Evolutionary conservation across 1,140 invertebrate species (phyloP), one percentile per base, ranked within the genome.

Genomic region (Ephestia elutella): DNA sequence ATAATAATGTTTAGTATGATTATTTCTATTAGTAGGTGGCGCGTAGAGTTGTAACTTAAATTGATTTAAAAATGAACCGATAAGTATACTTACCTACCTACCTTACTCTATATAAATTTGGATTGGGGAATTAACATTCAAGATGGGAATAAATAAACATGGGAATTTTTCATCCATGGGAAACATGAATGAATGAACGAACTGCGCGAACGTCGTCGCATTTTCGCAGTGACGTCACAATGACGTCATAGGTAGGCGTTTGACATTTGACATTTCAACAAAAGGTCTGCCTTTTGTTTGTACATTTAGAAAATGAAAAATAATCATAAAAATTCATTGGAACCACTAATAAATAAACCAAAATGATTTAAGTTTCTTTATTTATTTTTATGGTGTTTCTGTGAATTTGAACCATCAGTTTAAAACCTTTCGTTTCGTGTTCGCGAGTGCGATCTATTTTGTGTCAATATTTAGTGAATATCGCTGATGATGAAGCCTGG

Each of bases 261-360:
- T 86, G 80, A 80, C 80, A 78, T 80, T 80, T 82, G 73, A 72
- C 75, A 81, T 82, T 81, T 78, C 32, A 72, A 57, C 32, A 72
- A 25, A 25, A 25, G 21, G 21, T 25, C 21, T 25, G 21, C 21
- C 7, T 25, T 60, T 60, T 44, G 28, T 50, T 53, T 49, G 20
- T 57, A n/a, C 15, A 28, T 10, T 17, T 44, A 19, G 21, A 48
- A 49, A 53, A 32, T 21, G 20, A 50, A 57, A 11, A 11, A 7
- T 10, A 32, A 44, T 21, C 17, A 11, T 54, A 19, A 13, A 17
- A 48, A 25, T 21, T 9, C 8, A 5, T 11, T 25, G 13, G 11
- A 53, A 21, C 19, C n/a, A 1, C 2, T 17, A 53, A 35, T 28
- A 25, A 10, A 35, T 11, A 53, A 21, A 15, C 11, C 28, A 10